Conservation (phyloP, 2,797 vertebrate genomes). For the Aplochiton taeniatus region DNA sequence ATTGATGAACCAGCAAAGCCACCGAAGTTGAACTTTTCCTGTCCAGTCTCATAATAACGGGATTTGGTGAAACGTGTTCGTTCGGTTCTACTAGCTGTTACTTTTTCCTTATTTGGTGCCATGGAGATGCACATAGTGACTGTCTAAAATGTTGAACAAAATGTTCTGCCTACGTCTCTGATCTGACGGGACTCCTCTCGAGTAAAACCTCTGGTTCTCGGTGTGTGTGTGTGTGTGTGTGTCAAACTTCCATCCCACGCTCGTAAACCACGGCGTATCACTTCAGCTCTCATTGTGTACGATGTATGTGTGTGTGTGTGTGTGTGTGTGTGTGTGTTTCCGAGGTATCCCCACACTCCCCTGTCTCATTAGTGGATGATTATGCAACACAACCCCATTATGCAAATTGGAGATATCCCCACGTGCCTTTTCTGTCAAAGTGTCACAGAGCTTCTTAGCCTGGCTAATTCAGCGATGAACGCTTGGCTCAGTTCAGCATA, state of each 20-base stretch:
- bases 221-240: background rate
- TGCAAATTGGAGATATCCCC: constrained; percentile 32
- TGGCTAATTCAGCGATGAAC: constrained; percentile 47
- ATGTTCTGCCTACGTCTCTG: no score
- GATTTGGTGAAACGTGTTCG: no score
- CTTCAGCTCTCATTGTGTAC: background rate
- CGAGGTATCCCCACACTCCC: background rate
- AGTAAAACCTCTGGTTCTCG: no score
- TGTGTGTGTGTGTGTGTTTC: background rate
- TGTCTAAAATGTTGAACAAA: no score
- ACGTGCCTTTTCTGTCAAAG: constrained; percentile 42
- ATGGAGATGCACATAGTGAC: no score
- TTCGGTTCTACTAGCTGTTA: no score
- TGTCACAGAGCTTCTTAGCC: constrained; percentile 18
- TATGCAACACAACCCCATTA: constrained; percentile 40
- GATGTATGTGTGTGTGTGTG: constrained; percentile 8
- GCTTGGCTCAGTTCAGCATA: constrained; percentile 30
- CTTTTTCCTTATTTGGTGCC: no score
- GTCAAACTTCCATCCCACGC: background rate
- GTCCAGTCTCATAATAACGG: no score
- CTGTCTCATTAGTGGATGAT: constrained; percentile 29
- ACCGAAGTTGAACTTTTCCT: no score
- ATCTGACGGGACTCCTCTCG: no score
- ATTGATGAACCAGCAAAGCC: no score
- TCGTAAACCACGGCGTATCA: no score